Evolutionary conservation across 2,797 vertebrate genomes (phyloP), one percentile per base, ranked within the genome.

Genomic region (Amphiprion clarkii): DNA sequence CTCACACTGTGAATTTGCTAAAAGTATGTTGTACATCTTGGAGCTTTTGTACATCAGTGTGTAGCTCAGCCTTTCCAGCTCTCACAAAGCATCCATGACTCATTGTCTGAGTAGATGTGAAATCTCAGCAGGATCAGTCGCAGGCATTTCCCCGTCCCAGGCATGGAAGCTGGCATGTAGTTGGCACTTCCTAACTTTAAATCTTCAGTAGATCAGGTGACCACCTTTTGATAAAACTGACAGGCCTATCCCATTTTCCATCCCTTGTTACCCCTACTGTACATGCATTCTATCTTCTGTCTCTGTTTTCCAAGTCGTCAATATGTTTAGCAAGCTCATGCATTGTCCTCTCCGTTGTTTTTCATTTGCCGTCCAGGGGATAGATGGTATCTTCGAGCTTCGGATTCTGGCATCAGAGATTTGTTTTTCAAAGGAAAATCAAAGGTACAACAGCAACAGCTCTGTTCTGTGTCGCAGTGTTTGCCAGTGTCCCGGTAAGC

Each of bases 401-500:
- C 46, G n/a, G 17, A 16, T 42, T 49, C 60, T 51, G 25, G 5
- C 8, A 16, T 61, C 58, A 21, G 63, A 66, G 21, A 13, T 19
- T 60, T 19, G 59, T 57, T 64, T 64, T 49, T 23, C 44, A 39
- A 54, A 68, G 23, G 27, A 7, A 49, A 40, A 56, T 27, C 19
- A 21, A 59, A 63, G 53, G 33, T 65, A 42, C 53, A 51, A 11
- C 14, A 33, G 68, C 21, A 68, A n/a, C 25, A 11, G 6, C 11
- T 13, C 11, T 60, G 39, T 12, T n/a, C 31, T 54, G 5, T 61
- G 58, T 52, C 12, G 31, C 54, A 25, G 51, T 77, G 54, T 17
- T 71, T 74, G 52, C 40, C 46, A 58, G 13, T 65, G 66, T 67
- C 61, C 13, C 57, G 36, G 23, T 54, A 29, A 62, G 31, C 36